Conservation (phyloP, 2,888 invertebrate species). For the Cephalotes varians region DNA sequence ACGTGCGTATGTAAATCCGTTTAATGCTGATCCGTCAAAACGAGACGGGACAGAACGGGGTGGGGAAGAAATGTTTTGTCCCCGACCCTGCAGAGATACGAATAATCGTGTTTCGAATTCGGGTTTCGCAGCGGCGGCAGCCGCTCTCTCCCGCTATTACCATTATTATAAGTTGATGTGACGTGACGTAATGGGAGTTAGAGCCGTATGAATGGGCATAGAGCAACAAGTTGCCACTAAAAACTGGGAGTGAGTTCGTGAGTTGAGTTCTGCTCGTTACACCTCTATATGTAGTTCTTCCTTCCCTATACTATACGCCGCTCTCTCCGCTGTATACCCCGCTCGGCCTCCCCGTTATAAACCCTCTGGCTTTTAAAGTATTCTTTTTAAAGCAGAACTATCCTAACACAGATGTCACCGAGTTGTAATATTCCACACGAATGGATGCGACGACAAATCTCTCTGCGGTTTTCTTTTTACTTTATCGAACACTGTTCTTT, state of each 20-base stretch:
- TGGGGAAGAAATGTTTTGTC: constrained; percentile 64
- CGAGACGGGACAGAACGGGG: constrained; percentile 36
- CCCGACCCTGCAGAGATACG: constrained; percentile 59
- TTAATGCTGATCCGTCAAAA: constrained; percentile 61
- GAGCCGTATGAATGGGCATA: constrained; percentile 86
- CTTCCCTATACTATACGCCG: constrained; percentile 84
- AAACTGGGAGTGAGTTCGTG: constrained; percentile 86
- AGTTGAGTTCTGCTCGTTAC: constrained; percentile 86
- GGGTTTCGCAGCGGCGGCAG: constrained; percentile 68
- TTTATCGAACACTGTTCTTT: constrained; percentile 13
- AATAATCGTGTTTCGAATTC: constrained; percentile 82
- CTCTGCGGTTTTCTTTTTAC: constrained; percentile 1
- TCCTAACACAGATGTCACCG: constrained; percentile 83
- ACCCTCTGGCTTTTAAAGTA: constrained; percentile 86
- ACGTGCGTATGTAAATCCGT: constrained; percentile 54
- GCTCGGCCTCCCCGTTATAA: constrained; percentile 82
- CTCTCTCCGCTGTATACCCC: constrained; percentile 78
- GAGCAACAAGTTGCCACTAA: constrained; percentile 86
- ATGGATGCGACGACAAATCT: constrained; percentile 57
- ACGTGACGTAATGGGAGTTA: constrained; percentile 86
- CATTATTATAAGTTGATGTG: constrained; percentile 86
- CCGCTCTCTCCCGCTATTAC: constrained; percentile 79
- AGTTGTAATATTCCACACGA: constrained; percentile 79
- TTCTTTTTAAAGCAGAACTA: constrained; percentile 86
- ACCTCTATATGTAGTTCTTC: constrained; percentile 86